phyloP scores from a whole-genome alignment of 1,140 invertebrate genomes.

The Mylabris phalerata region DNA sequence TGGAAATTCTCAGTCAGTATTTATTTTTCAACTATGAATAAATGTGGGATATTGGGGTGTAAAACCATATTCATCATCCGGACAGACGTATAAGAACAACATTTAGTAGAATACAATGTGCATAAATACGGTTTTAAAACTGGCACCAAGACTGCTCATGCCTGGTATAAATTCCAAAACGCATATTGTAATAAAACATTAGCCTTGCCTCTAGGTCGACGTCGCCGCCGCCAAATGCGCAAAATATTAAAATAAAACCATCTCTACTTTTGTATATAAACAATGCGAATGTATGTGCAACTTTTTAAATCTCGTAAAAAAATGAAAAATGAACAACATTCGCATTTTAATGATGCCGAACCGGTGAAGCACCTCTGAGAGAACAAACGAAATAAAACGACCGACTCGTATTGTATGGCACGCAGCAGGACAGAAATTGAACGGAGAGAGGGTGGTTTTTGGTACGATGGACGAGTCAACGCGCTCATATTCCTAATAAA shows the following conservation, averaged over 20 bases:
- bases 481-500: slow-evolving; percentile 20
- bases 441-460: too few relatives aligned
- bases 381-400: background rate
- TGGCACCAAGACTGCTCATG: slow-evolving; percentile 6
- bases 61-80: slow-evolving; percentile 12
- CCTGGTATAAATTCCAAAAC: slow-evolving; percentile 12
- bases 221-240: slow-evolving; percentile 2
- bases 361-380: slow-evolving; percentile 21
- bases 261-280: slow-evolving; percentile 13
- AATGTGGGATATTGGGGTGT: background rate
- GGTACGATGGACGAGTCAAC: background rate
- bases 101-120: slow-evolving; percentile 12
- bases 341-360: slow-evolving; percentile 28
- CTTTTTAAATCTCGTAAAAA: slow-evolving; percentile 28
- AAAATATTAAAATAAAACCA: slow-evolving; percentile 23
- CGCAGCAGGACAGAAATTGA: too few relatives aligned
- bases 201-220: background rate
- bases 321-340: slow-evolving; percentile 31
- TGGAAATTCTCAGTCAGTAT: too few relatives aligned
- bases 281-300: slow-evolving; percentile 4
- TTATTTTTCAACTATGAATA: too few relatives aligned
- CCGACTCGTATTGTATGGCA: too few relatives aligned
- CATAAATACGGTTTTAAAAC: slow-evolving; percentile 15
- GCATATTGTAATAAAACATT: slow-evolving; percentile 19
- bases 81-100: slow-evolving; percentile 15